phyloP scores from a whole-genome alignment of 2,113 vertebrate genomes.

The Gadus chalcogrammus region DNA sequence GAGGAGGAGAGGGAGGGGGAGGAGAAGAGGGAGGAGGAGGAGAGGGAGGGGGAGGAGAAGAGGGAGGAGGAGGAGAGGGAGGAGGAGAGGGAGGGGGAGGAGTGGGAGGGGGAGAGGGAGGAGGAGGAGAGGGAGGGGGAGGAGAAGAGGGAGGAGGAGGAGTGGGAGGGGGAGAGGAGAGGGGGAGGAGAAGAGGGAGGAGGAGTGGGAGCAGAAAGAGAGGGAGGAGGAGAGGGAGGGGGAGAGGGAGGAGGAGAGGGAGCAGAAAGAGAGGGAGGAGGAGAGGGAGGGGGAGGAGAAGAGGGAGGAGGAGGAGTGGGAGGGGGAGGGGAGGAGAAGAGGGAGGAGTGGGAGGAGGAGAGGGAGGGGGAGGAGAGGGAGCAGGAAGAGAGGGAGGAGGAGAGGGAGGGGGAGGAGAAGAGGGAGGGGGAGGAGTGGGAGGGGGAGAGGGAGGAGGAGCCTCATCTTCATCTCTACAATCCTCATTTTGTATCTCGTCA shows the following conservation, averaged over 20 bases:
- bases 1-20: not conserved
- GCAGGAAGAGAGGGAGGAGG: too few species aligned
- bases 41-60: too few species aligned
- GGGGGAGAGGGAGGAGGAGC: not conserved
- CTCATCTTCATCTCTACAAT: not conserved
- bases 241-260: not conserved
- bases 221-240: too few species aligned
- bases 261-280: not conserved
- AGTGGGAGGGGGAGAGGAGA: too few species aligned
- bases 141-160: not conserved
- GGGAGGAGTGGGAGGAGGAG: not conserved
- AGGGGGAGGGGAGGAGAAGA: not conserved
- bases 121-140: not conserved
- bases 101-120: not conserved
- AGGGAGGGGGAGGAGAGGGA: too few species aligned
- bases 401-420: too few species aligned
- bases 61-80: not conserved
- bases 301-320: not conserved
- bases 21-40: too few species aligned
- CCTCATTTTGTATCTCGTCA: not conserved
- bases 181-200: not conserved
- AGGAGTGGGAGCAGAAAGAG: not conserved
- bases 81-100: too few species aligned
- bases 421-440: not conserved
- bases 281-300: not conserved